Percentiles rank a stretch among this genome's conserved stretches.
Evolutionary conservation across 2,113 vertebrate genomes (phyloP).

Genomic region (Gnathochromis pfefferi): DNA sequence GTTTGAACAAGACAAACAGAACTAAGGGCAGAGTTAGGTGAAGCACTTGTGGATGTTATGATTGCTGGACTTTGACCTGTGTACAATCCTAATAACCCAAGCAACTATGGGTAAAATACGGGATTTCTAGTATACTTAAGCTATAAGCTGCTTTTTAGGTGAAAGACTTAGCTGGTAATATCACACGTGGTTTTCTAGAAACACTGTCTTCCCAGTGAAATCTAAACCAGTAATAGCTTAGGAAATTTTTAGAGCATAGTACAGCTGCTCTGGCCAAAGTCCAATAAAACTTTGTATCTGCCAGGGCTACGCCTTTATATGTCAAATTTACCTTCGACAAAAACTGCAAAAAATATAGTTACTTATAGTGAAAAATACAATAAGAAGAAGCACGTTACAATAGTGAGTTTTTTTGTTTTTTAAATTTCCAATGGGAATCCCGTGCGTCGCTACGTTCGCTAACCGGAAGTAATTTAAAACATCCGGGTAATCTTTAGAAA

Average conservation of each 20-base stretch:
- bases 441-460: not conserved
- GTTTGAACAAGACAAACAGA: not conserved
- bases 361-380: not conserved
- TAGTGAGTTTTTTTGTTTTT: not conserved
- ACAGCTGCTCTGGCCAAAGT: not conserved
- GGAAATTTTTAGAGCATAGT: not conserved
- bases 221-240: not conserved
- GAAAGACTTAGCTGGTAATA: not conserved
- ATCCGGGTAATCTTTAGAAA: slow-evolving; percentile 24
- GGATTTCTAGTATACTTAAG: not conserved
- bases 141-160: not conserved
- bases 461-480: slow-evolving; percentile 26
- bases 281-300: not conserved
- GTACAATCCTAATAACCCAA: not conserved
- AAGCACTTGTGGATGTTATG: not conserved
- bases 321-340: not conserved
- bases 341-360: not conserved
- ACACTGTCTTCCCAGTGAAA: accelerated
- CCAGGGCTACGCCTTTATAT: not conserved
- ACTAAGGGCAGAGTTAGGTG: not conserved
- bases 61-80: not conserved
- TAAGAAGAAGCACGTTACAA: not conserved
- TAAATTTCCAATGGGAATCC: not conserved
- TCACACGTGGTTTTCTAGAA: not conserved
- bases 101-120: not conserved